These are phyloP conservation scores for Phaethon lepturus DNA, from an alignment of 2,113 vertebrate species.

Conservation along the genomic window DNA sequence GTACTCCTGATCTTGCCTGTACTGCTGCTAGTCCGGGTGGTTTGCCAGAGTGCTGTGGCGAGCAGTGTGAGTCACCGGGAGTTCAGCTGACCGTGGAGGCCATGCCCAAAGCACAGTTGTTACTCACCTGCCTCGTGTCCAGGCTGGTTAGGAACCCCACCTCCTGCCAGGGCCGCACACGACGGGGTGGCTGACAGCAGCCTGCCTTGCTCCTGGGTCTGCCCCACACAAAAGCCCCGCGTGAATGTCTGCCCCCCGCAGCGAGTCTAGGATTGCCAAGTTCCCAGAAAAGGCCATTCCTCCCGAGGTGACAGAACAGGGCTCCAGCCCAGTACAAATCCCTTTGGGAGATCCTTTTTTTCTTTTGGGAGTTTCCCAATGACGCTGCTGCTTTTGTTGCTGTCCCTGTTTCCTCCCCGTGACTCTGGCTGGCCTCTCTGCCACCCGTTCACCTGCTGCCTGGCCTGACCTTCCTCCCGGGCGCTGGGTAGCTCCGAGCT, in stretches of 20 bases:
- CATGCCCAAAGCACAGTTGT: not conserved
- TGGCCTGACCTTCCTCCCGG: slow-evolving; percentile 60
- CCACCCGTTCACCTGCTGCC: slow-evolving; percentile 65
- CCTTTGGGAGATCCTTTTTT: not conserved
- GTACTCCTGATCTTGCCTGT: not conserved
- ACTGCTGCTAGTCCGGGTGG: not conserved
- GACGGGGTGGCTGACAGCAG: slow-evolving; percentile 64
- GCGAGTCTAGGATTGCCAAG: not conserved
- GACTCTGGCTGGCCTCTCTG: not conserved
- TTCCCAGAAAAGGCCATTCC: not conserved
- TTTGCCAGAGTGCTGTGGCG: too few relatives aligned
- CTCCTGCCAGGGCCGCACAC: not conserved
- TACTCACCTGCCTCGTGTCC: slow-evolving; percentile 79
- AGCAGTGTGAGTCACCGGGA: too few relatives aligned
- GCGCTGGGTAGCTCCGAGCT: slow-evolving; percentile 64
- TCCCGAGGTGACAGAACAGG: not conserved
- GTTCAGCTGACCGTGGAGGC: not conserved
- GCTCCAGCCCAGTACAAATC: not conserved
- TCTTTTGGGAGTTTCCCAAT: not conserved
- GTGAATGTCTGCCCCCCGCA: not conserved
- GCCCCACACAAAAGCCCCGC: not conserved
- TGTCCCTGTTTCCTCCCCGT: not conserved
- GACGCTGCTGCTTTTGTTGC: not conserved
- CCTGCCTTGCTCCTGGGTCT: slow-evolving; percentile 72
- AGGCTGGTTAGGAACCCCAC: slow-evolving; percentile 69